Percentiles rank a stretch among this genome's conserved stretches.
These are phyloP conservation scores for Dolichotis patagonum DNA, from an alignment of 2,113 vertebrate species.

Conservation along the genomic window DNA sequence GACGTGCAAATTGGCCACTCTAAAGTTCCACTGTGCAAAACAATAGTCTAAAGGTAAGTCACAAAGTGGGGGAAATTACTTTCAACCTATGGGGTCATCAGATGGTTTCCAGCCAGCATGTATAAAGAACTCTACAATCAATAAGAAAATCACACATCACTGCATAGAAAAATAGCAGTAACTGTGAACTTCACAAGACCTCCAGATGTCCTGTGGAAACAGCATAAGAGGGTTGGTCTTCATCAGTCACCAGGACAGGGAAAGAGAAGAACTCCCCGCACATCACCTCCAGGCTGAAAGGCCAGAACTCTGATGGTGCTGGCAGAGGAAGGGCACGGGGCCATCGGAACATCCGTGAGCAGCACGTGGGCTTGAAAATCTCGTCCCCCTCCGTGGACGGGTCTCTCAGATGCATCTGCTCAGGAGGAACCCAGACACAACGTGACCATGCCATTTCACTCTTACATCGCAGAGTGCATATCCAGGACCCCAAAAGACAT, in stretches of 20 bases:
- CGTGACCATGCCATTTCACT: no score
- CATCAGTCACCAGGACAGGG: neutral
- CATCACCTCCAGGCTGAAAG: neutral
- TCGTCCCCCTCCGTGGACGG: neutral
- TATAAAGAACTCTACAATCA: neutral
- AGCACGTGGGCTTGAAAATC: neutral
- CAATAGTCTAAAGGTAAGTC: neutral
- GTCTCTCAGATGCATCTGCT: neutral
- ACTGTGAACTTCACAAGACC: neutral
- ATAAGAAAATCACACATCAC: neutral
- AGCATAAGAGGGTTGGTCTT: neutral
- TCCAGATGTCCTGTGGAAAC: neutral
- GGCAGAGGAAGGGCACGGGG: no score
- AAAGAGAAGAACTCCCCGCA: neutral
- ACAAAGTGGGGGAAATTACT: neutral
- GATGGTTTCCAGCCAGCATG: neutral
- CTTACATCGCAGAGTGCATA: no score
- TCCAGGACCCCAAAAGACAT: neutral
- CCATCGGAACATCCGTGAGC: fast-evolving
- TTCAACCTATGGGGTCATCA: neutral
- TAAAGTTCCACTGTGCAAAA: neutral
- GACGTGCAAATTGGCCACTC: neutral
- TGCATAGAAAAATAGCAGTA: neutral
- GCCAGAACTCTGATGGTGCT: neutral
- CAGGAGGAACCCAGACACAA: fast-evolving